Conservation (phyloP, 2,113 vertebrate genomes). For the Ramphastos sulfuratus region DNA sequence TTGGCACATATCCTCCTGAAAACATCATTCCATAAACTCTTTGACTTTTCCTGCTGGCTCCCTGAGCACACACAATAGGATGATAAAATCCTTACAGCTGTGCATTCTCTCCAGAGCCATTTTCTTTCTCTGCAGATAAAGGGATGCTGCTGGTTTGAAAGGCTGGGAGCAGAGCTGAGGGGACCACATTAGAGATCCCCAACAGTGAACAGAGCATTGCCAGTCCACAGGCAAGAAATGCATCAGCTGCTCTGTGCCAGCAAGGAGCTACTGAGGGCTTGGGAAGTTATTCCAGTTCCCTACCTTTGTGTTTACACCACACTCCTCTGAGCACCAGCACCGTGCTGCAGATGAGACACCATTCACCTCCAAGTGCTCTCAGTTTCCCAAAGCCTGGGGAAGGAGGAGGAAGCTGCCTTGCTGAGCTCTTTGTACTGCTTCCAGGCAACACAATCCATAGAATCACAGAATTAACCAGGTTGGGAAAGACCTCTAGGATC, state of each 20-base stretch:
- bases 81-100: neutral
- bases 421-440: neutral
- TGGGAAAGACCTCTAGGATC: too few species aligned
- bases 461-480: too few species aligned
- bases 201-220: neutral
- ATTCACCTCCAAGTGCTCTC: neutral
- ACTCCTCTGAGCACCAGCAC: neutral
- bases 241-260: neutral
- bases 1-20: neutral
- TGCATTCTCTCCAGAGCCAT: neutral
- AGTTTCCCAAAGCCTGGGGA: neutral
- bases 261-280: neutral
- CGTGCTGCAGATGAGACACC: neutral
- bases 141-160: neutral
- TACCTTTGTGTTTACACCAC: neutral
- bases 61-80: neutral
- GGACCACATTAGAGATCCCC: neutral
- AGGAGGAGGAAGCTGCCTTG: neutral
- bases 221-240: neutral
- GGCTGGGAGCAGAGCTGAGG: neutral
- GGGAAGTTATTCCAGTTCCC: neutral
- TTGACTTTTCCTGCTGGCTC: neutral
- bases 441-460: neutral
- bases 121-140: conserved; percentile 13
- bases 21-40: neutral